Base-by-base conservation (phyloP, 2,888 invertebrate species). In the Rotaria magnacalcarata region DNA sequence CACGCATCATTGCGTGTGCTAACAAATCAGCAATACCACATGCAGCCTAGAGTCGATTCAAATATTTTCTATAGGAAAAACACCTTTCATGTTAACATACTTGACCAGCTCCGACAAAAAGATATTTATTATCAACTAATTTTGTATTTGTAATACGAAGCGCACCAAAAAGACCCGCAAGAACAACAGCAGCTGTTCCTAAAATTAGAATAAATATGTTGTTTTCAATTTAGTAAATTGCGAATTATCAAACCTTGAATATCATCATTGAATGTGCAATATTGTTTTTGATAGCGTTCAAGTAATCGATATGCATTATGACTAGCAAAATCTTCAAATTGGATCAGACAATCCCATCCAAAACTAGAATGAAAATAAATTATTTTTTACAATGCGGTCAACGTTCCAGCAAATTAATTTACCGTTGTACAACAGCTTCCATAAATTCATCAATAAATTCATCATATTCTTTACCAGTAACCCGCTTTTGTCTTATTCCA, bases 211-310 rank as follows among this genome's bases (percentile, higher is more conserved):
- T 11, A 14, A 16, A 47, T 58, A 58, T 24, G 24, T 58, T 24
- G 4, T 58, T n/a, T 27, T 27, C 27, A 50, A 50, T 50, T 14
- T 50, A 11, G 10, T 11, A 50, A 50, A 50, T 14, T 50, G 8
- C 10, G 14, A 50, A 11, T 14, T 50, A 50, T 50, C 93, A 97
- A 97, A 90, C 97, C 97, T 92, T 99, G 97, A 90, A 99, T 99
- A 91, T 99, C 99, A 91, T 99, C 99, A 92, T 99, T 99, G 92
- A 99, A 99, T 24, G 96, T 96, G 92, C 97, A 98, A 92, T 95
- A 94, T 89, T 93, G 91, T 89, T 95, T 92, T 75, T 96, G 93
- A 92, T 98, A 99, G 91, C 95, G 96, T 89, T 94, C 94, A 88
- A 99, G 92, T 86, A 99, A 92, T 58, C 95, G 93, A 93, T 98